Percentiles rank a stretch among this genome's conserved stretches.
phyloP scores from a whole-genome alignment of 2,888 invertebrate genomes.

The Rhagonycha fulva region DNA sequence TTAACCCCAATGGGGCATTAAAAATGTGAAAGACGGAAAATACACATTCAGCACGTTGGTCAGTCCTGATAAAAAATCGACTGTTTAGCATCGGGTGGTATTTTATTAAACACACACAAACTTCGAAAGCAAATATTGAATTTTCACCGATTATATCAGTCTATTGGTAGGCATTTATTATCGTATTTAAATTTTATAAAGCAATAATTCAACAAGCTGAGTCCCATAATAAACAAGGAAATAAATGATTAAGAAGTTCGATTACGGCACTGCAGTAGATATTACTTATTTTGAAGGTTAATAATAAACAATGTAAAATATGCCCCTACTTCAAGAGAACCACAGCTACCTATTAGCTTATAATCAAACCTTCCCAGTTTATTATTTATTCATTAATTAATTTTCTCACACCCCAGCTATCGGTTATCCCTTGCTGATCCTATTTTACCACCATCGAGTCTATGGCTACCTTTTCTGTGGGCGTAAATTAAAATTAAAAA shows the following conservation, averaged over 20 bases:
- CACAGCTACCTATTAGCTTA: conserved; percentile 50
- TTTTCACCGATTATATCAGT: conserved; percentile 17
- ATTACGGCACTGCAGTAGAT: conserved; percentile 16
- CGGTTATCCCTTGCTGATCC: conserved; percentile 23
- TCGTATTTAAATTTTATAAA: conserved; percentile 13
- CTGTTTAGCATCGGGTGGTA: conserved; percentile 27
- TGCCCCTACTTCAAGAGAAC: conserved; percentile 41
- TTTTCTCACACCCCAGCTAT: conserved; percentile 38
- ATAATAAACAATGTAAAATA: conserved; percentile 50
- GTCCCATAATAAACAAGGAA: conserved; percentile 5
- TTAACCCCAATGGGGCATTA: conserved; percentile 37
- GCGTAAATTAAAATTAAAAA: not conserved
- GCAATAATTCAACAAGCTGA: not conserved
- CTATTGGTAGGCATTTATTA: conserved; percentile 27
- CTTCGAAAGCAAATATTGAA: conserved; percentile 30
- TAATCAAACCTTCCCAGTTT: conserved; percentile 52
- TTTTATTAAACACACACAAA: conserved; percentile 28
- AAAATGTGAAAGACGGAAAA: conserved; percentile 37
- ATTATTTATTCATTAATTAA: conserved; percentile 59
- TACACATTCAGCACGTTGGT: conserved; percentile 39
- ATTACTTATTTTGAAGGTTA: conserved; percentile 37
- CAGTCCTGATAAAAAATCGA: conserved; percentile 39
- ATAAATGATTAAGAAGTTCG: conserved; percentile 27
- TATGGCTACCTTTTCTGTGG: not conserved
- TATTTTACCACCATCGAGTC: conserved; percentile 10